These are phyloP conservation scores for Notarius lentiginosus DNA, from an alignment of 2,113 vertebrate species.

Conservation along the genomic window DNA sequence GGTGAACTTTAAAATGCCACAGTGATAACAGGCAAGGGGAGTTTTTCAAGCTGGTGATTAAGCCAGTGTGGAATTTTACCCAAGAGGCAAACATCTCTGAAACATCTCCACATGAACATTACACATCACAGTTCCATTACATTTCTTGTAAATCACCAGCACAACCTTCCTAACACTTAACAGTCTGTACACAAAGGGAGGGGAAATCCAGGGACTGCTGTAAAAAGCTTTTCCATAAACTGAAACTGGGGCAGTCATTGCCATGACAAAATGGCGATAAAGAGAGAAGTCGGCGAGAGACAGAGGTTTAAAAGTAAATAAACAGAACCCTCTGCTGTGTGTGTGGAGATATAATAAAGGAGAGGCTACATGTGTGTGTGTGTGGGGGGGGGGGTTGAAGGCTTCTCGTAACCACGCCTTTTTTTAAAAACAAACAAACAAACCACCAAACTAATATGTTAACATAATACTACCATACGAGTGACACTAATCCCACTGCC, in stretches of 20 bases:
- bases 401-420: too few species aligned
- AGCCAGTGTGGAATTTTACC: neutral
- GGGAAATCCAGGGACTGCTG: neutral
- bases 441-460: too few species aligned
- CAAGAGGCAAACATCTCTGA: neutral
- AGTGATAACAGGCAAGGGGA: neutral
- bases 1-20: too few species aligned
- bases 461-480: too few species aligned
- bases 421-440: too few species aligned
- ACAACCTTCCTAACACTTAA: neutral
- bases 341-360: neutral
- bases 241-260: neutral
- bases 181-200: neutral
- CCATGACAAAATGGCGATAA: neutral
- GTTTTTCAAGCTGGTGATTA: neutral
- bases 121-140: neutral
- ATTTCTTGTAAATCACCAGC: neutral
- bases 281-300: neutral
- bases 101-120: neutral
- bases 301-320: neutral
- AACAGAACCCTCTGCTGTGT: neutral
- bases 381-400: too few species aligned
- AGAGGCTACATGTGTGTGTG: too few species aligned
- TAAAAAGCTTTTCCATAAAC: neutral
- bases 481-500: too few species aligned